Base-by-base conservation (phyloP, 2,797 vertebrate genomes). In the Ctenochaetus hawaiiensis region DNA sequence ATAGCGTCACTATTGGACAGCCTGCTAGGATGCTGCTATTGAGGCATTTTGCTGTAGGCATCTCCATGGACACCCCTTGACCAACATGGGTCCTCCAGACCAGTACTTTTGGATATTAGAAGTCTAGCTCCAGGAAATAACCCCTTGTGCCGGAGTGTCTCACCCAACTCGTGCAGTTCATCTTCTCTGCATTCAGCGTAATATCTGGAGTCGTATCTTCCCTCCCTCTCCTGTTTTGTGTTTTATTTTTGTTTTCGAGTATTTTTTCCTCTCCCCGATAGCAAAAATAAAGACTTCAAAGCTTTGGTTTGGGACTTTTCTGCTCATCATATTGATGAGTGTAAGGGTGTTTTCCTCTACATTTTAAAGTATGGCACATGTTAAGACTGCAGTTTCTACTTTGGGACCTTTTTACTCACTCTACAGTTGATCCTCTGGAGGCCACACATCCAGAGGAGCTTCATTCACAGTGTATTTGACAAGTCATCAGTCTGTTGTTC, bases 321-420 rank as follows among this genome's bases (percentile, higher is more conserved):
- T 95, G 95, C 97, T 99, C 98, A 99, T 99, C 98, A 99, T 99
- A 99, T 99, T 99, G 98, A 99, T 99, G 98, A 99, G 97, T 77
- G 93, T 94, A 95, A 95, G 93, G 95, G 94, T 96, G 94, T 94
- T 94, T 93, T 94, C 94, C 94, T 95, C 94, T 94, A 92, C 94
- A 93, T 96, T 96, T 95, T 93, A 94, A 95, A 95, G 96, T 96
- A 96, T 94, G 96, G 96, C 97, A 96, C 96, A 96, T 95, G 95
- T 96, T 93, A 94, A 94, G 93, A 96, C 96, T 95, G 94, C 96
- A 96, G 95, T 94, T 96, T 97, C 96, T 96, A 96, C 95, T 94
- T 94, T 95, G 96, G 96, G 96, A 96, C 95, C 94, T 96, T 96
- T 95, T 95, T 96, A 94, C 95, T 96, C 93, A 93, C 91, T 91